Evolutionary conservation across 2,888 invertebrate species (phyloP), one percentile per base, ranked within the genome.

Genomic region (Lathronympha strigana): DNA sequence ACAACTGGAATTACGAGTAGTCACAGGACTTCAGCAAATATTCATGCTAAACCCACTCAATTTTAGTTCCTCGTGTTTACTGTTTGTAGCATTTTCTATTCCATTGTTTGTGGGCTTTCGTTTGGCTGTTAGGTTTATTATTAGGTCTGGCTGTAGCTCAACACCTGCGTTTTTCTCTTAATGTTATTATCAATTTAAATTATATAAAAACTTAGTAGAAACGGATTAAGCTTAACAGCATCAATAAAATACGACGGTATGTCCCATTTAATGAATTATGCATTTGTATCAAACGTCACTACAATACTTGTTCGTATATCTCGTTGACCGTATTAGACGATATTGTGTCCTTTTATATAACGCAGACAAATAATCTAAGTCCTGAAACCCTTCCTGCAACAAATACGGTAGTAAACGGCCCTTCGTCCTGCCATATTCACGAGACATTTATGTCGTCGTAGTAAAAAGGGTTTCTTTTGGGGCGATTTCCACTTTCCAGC

Each of bases 331-430:
- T 54, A 25, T 54, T 9, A 23, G 38, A 23, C 15, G 11, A 50
- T 17, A 50, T 50, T 50, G 33, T 21, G 8, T 21, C 31, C 43
- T 19, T 45, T 31, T 19, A 17, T 47, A n/a, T 53, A 47, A 53
- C 40, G 23, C 11, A 33, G 23, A 40, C 58, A 45, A 58, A 57
- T 57, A 55, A 49, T 17, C n/a, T 19, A 17, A 25, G 45, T 47
- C 51, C 51, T n/a, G 28, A 45, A 21, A 57, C 45, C 45, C 50
- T 51, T 43, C 21, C 43, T 19, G 31, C 15, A 55, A 49, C 40
- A 51, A 50, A 28, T 21, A 36, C 13, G 19, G 15, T 21, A 19
- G 33, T 50, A 57, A 63, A 58, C 57, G 33, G 43, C 45, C 64
- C 64, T 36, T 19, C 21, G 58, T 47, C 45, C 55, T 43, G 6